These are phyloP conservation scores for Mimumesa dahlbomi DNA, from an alignment of 2,888 invertebrate genomes.

Conservation along the genomic window DNA sequence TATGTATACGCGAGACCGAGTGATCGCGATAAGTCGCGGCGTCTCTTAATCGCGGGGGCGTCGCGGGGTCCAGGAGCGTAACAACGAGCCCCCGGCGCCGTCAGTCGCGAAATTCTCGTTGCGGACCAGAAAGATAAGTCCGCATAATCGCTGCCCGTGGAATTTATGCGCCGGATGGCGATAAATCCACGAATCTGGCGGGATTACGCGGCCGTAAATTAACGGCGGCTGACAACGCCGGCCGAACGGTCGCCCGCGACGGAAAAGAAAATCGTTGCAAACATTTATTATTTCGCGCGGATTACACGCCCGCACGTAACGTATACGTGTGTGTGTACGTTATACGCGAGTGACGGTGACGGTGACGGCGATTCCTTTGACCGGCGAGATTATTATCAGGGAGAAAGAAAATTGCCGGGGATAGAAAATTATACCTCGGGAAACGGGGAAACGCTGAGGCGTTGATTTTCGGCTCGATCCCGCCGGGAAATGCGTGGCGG, in stretches of 20 bases:
- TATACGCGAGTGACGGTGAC: not conserved
- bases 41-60: not conserved
- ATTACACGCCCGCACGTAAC: constrained; percentile 11
- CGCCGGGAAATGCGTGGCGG: too few species aligned
- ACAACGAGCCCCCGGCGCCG: constrained; percentile 1
- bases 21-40: not conserved
- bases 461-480: too few species aligned
- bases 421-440: too few species aligned
- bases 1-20: too few species aligned
- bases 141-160: constrained; percentile 47
- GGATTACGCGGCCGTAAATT: constrained; percentile 67
- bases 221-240: constrained; percentile 38
- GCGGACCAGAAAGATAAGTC: constrained; percentile 43
- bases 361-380: too few species aligned
- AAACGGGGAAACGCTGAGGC: too few species aligned
- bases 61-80: constrained; percentile 8
- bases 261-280: constrained; percentile 28
- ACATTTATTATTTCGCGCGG: constrained; percentile 44
- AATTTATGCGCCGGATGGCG: constrained; percentile 64
- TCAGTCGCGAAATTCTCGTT: constrained; percentile 30
- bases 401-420: too few species aligned
- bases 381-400: not conserved
- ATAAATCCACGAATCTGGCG: constrained; percentile 67
- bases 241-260: constrained; percentile 9
- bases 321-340: not conserved